phyloP scores from a whole-genome alignment of 2,797 vertebrate genomes.

The Urocyon cinereoargenteus region DNA sequence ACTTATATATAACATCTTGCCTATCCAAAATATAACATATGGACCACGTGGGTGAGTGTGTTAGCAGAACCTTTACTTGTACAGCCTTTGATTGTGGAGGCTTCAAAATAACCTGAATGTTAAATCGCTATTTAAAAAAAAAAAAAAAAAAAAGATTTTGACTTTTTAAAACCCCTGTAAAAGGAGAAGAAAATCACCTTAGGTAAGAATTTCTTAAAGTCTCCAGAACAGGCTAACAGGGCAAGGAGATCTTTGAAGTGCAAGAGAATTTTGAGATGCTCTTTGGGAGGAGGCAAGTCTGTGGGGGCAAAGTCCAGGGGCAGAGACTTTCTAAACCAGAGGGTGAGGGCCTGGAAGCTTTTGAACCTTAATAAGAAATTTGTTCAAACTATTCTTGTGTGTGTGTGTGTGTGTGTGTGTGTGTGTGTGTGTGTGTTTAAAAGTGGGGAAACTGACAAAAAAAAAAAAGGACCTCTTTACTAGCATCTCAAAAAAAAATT shows the following conservation, averaged over 20 bases:
- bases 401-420: not conserved
- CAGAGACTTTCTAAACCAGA: not conserved
- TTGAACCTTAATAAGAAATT: not conserved
- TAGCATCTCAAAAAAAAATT: not conserved
- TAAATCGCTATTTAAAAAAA: not conserved
- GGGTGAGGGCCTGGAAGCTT: not conserved
- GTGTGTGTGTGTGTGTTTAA: not conserved
- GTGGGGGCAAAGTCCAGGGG: too few species aligned
- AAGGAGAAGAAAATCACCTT: not conserved
- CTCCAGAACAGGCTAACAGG: not conserved
- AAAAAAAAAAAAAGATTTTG: not conserved
- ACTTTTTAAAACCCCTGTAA: not conserved
- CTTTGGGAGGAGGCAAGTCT: accelerated
- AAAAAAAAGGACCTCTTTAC: not conserved
- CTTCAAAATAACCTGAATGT: constrained; percentile 70
- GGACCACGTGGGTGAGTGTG: constrained; percentile 68
- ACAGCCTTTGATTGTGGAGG: constrained; percentile 35
- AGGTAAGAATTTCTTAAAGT: not conserved
- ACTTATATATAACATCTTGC: constrained; percentile 66
- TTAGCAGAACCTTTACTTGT: constrained; percentile 44
- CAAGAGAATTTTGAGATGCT: not conserved
- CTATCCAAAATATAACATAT: constrained; percentile 58
- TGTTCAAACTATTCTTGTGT: not conserved
- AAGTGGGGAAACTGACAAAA: not conserved
- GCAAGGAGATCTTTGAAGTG: not conserved